Evolutionary conservation across 2,113 vertebrate species (phyloP), one percentile per base, ranked within the genome.

Genomic region (Tapirus terrestris): DNA sequence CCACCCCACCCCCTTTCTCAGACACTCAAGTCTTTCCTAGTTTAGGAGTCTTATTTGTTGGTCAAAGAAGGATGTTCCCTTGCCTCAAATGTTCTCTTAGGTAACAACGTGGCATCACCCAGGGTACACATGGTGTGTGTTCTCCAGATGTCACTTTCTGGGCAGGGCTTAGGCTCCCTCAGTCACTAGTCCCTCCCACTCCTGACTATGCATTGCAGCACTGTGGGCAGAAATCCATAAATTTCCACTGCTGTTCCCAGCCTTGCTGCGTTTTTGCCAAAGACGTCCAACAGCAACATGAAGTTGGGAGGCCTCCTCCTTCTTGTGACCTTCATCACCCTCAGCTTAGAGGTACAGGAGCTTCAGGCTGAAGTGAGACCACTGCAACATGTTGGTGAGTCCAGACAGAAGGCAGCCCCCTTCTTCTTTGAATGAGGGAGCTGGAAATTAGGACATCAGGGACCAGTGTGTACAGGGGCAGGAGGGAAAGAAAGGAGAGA

Each of bases 321-420:
- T 29, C 82, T 98, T 2, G 81, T 89, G 86, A n/a, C 20, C 17
- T 67, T 98, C 3, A 0, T 94, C 23, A 12, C 17, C 51, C 77
- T 98, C 96, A 96, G 91, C 94, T 58, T 93, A 1, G 91, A 68
- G n/a, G 89, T 96, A 0, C 97, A 83, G 86, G 81, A 96, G 77
- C 85, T 97, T 8, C 95, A 91, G 89, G 96, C 96, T 80, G 33
- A 91, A 0, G 48, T 79, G 82, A 91, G 60, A 81, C 72, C 45
- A 0, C 0, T 39, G 10, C 11, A n/a, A 3, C 0, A 89, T 53
- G 9, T 89, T 23, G 97, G 97, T 98, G 75, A 93, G 91, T 97
- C 33, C 16, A 3, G 67, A 9, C 20, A 36, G 39, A 86, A 61
- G 25, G n/a, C 13, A 39, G 29, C 18, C 8, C 20, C 0, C 0